Evolutionary conservation across 2,113 vertebrate genomes (phyloP).

Genomic region (Willisornis vidua): DNA sequence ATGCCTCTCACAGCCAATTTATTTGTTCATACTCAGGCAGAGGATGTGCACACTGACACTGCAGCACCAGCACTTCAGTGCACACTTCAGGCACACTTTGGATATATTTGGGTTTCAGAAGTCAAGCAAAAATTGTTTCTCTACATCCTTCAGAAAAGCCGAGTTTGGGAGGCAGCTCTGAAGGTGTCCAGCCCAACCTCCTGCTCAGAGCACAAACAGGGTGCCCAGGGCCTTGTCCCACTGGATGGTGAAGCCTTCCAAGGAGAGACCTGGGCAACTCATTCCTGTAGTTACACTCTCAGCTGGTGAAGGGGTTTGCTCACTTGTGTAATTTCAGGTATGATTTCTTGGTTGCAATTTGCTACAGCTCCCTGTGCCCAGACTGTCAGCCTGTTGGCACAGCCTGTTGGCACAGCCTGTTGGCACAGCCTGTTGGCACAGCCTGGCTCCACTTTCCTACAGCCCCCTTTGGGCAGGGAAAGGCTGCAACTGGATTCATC

Average conservation of each 20-base stretch:
- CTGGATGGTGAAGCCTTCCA: not conserved
- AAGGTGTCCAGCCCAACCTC: not conserved
- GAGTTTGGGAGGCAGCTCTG: not conserved
- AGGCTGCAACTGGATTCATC: not conserved
- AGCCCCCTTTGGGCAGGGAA: not conserved
- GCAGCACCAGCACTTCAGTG: not conserved
- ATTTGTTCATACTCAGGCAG: not conserved
- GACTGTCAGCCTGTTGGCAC: not conserved
- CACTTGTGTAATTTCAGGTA: not conserved
- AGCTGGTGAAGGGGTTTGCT: not conserved
- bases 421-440: not conserved
- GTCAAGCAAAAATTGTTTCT: not conserved
- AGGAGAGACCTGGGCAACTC: not conserved
- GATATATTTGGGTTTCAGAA: not conserved
- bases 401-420: not conserved
- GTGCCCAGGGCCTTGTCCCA: not conserved
- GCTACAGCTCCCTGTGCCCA: not conserved
- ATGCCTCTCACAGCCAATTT: not conserved
- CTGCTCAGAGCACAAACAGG: not conserved
- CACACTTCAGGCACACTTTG: not conserved
- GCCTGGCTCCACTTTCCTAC: not conserved
- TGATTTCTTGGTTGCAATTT: not conserved
- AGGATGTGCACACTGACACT: not conserved
- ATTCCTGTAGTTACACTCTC: not conserved
- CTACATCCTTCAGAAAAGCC: accelerated